Conservation (phyloP, 2,113 vertebrate genomes). For the Mesocricetus auratus region DNA sequence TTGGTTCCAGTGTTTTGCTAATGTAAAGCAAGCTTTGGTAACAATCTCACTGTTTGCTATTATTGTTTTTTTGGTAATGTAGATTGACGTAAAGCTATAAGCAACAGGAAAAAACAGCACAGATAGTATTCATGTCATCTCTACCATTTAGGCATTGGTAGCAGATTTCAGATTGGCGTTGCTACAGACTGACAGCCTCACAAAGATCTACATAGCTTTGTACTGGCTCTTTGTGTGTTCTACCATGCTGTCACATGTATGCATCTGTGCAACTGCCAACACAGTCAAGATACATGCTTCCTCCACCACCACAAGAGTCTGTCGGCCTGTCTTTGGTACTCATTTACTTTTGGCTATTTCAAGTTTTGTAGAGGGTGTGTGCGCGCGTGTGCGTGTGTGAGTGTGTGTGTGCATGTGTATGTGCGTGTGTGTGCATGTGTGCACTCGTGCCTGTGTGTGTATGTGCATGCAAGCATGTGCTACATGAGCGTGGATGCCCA, state of each 20-base stretch:
- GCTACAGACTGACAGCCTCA: not conserved
- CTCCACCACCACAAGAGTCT: not conserved
- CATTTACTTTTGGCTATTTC: not conserved
- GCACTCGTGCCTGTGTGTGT: too few species aligned
- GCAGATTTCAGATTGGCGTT: not conserved
- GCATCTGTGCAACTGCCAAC: not conserved
- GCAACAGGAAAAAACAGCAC: not conserved
- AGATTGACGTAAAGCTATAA: not conserved
- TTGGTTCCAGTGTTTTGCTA: constrained; percentile 37
- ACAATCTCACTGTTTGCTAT: not conserved
- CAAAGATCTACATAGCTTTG: not conserved
- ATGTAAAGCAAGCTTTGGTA: constrained; percentile 48
- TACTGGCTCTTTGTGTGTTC: not conserved
- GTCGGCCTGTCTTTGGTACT: not conserved
- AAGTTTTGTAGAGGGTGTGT: not conserved
- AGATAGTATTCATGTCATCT: not conserved
- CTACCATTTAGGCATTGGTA: not conserved
- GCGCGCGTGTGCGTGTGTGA: not conserved
- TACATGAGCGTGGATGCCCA: too few species aligned
- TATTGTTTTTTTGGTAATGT: constrained; percentile 21
- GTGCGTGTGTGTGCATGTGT: too few species aligned
- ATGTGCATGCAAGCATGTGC: too few species aligned
- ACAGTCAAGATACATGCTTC: not conserved
- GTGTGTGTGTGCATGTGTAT: not conserved
- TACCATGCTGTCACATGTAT: not conserved